Conservation (phyloP, 1,140 invertebrate species). For the Drosophila bocqueti region DNA sequence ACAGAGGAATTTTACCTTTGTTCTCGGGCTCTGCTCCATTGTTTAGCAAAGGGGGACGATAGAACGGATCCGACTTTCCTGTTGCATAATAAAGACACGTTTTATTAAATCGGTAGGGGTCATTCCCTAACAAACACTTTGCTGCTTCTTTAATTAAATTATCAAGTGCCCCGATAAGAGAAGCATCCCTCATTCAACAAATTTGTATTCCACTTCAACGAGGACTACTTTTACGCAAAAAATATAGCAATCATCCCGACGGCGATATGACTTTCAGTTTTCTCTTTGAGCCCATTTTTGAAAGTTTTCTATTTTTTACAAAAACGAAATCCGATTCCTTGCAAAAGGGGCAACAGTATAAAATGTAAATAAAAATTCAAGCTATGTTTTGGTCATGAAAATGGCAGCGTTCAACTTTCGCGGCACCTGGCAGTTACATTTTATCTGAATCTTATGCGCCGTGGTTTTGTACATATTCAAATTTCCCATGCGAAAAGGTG, state of each 20-base stretch:
- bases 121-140: background rate
- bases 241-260: slow-evolving; percentile 23
- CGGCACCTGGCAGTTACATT: slow-evolving; percentile 57
- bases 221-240: slow-evolving; percentile 9
- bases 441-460: slow-evolving; percentile 73
- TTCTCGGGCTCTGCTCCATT: slow-evolving; percentile 15
- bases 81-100: slow-evolving; percentile 29
- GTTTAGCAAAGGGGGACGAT: background rate
- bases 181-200: slow-evolving; percentile 6
- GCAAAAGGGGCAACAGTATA: slow-evolving; percentile 70
- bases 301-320: slow-evolving; percentile 44
- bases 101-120: slow-evolving; percentile 24
- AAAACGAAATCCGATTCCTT: slow-evolving; percentile 64
- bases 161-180: slow-evolving; percentile 19
- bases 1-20: slow-evolving; percentile 36
- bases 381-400: slow-evolving; percentile 33
- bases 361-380: slow-evolving; percentile 73
- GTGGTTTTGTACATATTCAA: slow-evolving; percentile 70
- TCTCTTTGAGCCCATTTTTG: slow-evolving; percentile 52
- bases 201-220: background rate
- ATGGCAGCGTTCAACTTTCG: slow-evolving; percentile 34
- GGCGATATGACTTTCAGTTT: slow-evolving; percentile 56
- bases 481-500: slow-evolving; percentile 60
- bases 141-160: slow-evolving; percentile 24
- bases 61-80: slow-evolving; percentile 14